Conservation (phyloP, 1,140 invertebrate species). For the Zaprionus camerounensis region DNA sequence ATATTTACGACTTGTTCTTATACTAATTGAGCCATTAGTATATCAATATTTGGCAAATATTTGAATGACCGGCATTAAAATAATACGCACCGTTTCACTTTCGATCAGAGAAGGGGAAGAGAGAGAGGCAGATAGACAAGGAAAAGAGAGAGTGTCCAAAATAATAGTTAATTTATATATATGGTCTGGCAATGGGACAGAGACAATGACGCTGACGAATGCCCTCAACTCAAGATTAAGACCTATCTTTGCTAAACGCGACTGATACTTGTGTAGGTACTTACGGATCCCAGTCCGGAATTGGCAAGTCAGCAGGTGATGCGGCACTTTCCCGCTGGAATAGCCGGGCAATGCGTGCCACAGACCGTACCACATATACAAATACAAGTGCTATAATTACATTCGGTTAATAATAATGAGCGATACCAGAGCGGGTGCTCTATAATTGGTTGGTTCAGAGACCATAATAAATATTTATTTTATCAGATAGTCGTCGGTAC, state of each 20-base stretch:
- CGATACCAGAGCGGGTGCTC: background rate
- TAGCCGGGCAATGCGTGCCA: background rate
- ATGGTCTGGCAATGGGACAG: background rate
- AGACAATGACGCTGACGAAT: background rate
- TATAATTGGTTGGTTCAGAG: conserved; percentile 14
- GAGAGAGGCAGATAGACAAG: background rate
- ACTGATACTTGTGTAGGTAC: background rate
- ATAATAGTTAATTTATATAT: background rate
- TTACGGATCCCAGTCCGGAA: conserved; percentile 3
- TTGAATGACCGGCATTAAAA: background rate
- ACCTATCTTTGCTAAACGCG: background rate
- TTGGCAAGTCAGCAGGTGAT: conserved; percentile 26
- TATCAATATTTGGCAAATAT: background rate
- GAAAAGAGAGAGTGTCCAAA: background rate
- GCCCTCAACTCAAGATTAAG: background rate
- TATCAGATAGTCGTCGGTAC: background rate
- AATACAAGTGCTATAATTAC: conserved; percentile 10
- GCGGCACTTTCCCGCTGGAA: conserved; percentile 18
- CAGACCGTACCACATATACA: background rate
- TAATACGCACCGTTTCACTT: background rate
- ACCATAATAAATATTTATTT: conserved; percentile 2
- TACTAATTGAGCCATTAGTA: background rate
- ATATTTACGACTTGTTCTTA: conserved; percentile 5
- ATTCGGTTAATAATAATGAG: conserved; percentile 3
- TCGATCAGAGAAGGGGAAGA: background rate